Percentiles rank a stretch among this genome's conserved stretches.
Evolutionary conservation across 2,888 invertebrate genomes (phyloP).

Genomic region (Anthrax anthrax): DNA sequence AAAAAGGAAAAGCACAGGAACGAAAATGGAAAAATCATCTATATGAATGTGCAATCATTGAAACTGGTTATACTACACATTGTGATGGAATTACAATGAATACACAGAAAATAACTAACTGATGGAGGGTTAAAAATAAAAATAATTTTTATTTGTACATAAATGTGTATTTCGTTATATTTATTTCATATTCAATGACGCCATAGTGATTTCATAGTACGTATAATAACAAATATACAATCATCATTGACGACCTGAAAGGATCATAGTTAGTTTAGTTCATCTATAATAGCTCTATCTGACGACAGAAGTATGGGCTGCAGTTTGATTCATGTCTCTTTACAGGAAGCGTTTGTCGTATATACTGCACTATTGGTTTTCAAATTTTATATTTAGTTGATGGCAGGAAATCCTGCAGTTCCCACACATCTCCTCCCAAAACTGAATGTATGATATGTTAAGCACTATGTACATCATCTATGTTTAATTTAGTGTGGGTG

Average conservation of each 20-base stretch:
- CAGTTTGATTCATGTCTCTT: slow-evolving; percentile 27
- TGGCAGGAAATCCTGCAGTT: slow-evolving; percentile 2
- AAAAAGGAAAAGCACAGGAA: neutral
- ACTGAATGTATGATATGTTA: neutral
- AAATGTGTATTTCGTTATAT: neutral
- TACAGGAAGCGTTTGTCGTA: slow-evolving; percentile 6
- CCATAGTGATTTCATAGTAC: slow-evolving; percentile 4
- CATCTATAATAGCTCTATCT: slow-evolving; percentile 29
- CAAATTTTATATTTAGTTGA: slow-evolving; percentile 5
- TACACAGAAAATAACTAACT: too few species aligned
- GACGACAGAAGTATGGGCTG: slow-evolving; percentile 30
- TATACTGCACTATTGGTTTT: slow-evolving; percentile 9
- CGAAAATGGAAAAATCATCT: neutral
- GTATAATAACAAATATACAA: neutral
- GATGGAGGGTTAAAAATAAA: neutral
- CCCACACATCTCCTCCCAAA: neutral
- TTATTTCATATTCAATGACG: slow-evolving; percentile 1
- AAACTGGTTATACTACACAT: too few species aligned
- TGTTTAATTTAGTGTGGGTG: slow-evolving; percentile 1
- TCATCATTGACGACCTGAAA: slow-evolving; percentile 1
- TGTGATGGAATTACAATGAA: neutral
- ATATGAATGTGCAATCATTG: neutral
- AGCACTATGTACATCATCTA: neutral
- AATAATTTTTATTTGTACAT: neutral
- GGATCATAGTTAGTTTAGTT: slow-evolving; percentile 11